These are phyloP conservation scores for Pseudococcus jackbeardsleyi DNA, from an alignment of 2,888 invertebrate genomes.

Conservation along the genomic window DNA sequence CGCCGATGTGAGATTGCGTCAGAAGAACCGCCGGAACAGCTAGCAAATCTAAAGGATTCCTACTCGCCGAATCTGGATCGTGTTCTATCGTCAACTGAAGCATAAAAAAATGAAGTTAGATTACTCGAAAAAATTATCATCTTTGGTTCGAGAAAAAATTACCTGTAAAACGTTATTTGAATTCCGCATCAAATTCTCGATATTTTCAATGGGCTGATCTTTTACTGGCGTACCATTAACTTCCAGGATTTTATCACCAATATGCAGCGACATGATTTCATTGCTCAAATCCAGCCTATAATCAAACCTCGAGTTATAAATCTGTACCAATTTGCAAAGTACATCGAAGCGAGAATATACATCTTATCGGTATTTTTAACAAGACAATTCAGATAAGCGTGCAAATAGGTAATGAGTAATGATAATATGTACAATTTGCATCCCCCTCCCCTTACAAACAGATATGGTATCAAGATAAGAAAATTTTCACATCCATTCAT, in stretches of 20 bases:
- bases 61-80: slow-evolving; percentile 82
- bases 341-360: too few species aligned
- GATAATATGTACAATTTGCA: neutral
- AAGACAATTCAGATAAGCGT: neutral
- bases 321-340: too few species aligned
- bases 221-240: slow-evolving; percentile 91
- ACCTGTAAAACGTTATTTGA: slow-evolving; percentile 84
- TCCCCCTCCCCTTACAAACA: neutral
- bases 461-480: neutral
- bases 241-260: slow-evolving; percentile 94
- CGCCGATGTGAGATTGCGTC: slow-evolving; percentile 53
- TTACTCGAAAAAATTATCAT: too few species aligned
- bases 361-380: neutral
- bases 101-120: too few species aligned
- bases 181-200: slow-evolving; percentile 81
- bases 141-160: slow-evolving; percentile 61
- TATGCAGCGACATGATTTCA: slow-evolving; percentile 86
- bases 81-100: slow-evolving; percentile 88
- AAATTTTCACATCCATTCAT: neutral
- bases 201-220: slow-evolving; percentile 83
- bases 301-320: slow-evolving; percentile 63
- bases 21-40: slow-evolving; percentile 68
- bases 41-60: slow-evolving; percentile 71
- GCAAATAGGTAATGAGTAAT: neutral
- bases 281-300: slow-evolving; percentile 84